Percentiles rank a stretch among this genome's conserved stretches.
Evolutionary conservation across 2,888 invertebrate species (phyloP).

Genomic region (Lacanobia wlatinum): DNA sequence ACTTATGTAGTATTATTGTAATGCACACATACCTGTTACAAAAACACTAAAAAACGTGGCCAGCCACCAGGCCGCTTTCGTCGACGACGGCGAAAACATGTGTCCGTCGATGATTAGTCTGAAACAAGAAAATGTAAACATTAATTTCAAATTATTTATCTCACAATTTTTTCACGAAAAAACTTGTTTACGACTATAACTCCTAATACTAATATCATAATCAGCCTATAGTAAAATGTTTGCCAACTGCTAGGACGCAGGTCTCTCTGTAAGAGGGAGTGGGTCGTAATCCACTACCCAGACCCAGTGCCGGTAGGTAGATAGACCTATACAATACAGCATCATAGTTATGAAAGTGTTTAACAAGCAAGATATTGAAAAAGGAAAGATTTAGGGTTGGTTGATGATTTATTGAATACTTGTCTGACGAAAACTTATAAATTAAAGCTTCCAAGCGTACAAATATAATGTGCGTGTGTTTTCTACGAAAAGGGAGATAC

Average conservation of each 20-base stretch:
- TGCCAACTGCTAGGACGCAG: too few species aligned
- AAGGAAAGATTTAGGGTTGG: background rate
- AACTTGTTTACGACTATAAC: too few species aligned
- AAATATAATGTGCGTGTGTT: slow-evolving; percentile 22
- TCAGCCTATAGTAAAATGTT: too few species aligned
- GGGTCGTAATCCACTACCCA: background rate
- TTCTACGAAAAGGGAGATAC: slow-evolving; percentile 13
- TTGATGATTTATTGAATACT: background rate
- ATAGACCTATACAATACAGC: background rate
- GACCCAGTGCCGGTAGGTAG: background rate
- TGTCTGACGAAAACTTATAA: slow-evolving; percentile 13
- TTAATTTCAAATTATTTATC: background rate
- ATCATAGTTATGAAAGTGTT: background rate
- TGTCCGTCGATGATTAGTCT: slow-evolving; percentile 82
- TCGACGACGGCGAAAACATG: slow-evolving; percentile 87
- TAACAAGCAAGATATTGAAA: too few species aligned
- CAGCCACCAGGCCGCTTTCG: slow-evolving; percentile 89
- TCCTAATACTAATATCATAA: too few species aligned
- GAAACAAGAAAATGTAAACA: slow-evolving; percentile 74
- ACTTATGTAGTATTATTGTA: background rate
- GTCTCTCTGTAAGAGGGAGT: background rate
- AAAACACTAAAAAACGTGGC: slow-evolving; percentile 87
- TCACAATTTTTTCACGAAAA: too few species aligned
- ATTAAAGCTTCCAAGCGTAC: slow-evolving; percentile 9
- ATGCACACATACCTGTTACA: slow-evolving; percentile 80